Evolutionary conservation across 2,113 vertebrate genomes (phyloP), one percentile per base, ranked within the genome.

Genomic region (Puma concolor): DNA sequence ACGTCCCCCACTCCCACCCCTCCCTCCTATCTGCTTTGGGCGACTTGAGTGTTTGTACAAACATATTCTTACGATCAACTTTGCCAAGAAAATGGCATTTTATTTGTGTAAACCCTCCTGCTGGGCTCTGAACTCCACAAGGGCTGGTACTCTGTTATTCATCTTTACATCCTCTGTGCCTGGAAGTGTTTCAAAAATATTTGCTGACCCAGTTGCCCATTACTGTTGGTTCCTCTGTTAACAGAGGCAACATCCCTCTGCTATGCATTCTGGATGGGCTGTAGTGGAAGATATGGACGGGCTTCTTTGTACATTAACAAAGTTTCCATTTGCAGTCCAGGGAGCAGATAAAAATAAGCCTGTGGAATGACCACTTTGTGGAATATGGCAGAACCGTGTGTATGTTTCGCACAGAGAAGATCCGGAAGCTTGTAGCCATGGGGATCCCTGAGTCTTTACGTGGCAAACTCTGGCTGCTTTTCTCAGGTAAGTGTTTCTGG

Each of bases 361-460:
- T 99, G 88, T 99, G 99, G 99, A 99, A 99, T 5, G 99, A 99
- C 89, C 99, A 99, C 95, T 99, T 99, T 92, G 85, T 93, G 0
- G 99, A 99, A 91, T 99, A 99, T 0, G 99, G 99, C 50, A 99
- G 99, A 6, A 99, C 99, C 0, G 99, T 99, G 67, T 99, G 99
- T 98, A 99, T 99, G 99, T 99, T 99, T 91, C 99, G 99, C 97
- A 99, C 99, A 0, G 99, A 99, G 94, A 99, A 99, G 97, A 99
- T 99, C 97, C 99, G 99, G 63, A 99, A 99, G 91, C 99, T 99
- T 29, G 99, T 99, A 63, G 99, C 99, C 86, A 99, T 99, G 99
- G 99, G 99, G 89, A 99, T 99, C 87, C 99, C 99, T 0, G 99
- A 99, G 95, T 99, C 99, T 0, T 98, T 99, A 86, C 98, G 99